phyloP scores from a whole-genome alignment of 2,888 invertebrate species.

The Morpho deidamia region DNA sequence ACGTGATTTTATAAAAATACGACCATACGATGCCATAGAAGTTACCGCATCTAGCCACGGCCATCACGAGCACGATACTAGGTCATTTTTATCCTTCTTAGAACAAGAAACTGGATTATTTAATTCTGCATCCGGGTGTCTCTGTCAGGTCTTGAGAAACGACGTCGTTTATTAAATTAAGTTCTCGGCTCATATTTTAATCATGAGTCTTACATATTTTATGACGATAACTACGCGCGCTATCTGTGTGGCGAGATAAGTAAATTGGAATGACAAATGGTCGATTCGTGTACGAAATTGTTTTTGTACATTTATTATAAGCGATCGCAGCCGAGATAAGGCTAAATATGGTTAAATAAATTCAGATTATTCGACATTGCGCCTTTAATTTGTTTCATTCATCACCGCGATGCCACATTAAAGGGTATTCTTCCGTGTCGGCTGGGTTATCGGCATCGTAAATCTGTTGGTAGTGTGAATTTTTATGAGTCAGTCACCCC shows the following conservation, averaged over 20 bases:
- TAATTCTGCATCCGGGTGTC: conserved; percentile 5
- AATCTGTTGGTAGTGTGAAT: conserved; percentile 54
- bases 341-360: conserved; percentile 21
- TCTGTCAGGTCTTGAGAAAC: conserved; percentile 1
- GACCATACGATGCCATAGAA: not conserved
- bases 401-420: conserved; percentile 22
- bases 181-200: conserved; percentile 15
- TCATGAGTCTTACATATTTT: conserved; percentile 14
- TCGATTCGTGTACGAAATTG: conserved; percentile 12
- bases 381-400: conserved; percentile 22
- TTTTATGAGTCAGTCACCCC: conserved; percentile 66
- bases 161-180: conserved; percentile 13
- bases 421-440: conserved; percentile 43
- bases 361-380: conserved; percentile 14
- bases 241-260: conserved; percentile 12
- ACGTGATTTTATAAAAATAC: too few relatives aligned
- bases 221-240: conserved; percentile 5
- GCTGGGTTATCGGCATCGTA: conserved; percentile 48
- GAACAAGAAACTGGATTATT: not conserved
- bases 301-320: conserved; percentile 13
- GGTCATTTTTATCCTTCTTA: conserved; percentile 7
- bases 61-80: not conserved
- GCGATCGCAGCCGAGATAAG: conserved; percentile 6
- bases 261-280: conserved; percentile 18
- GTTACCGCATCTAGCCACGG: not conserved